Evolutionary conservation across 2,113 vertebrate genomes (phyloP), one percentile per base, ranked within the genome.

Genomic region (Pseudopodoces humilis): DNA sequence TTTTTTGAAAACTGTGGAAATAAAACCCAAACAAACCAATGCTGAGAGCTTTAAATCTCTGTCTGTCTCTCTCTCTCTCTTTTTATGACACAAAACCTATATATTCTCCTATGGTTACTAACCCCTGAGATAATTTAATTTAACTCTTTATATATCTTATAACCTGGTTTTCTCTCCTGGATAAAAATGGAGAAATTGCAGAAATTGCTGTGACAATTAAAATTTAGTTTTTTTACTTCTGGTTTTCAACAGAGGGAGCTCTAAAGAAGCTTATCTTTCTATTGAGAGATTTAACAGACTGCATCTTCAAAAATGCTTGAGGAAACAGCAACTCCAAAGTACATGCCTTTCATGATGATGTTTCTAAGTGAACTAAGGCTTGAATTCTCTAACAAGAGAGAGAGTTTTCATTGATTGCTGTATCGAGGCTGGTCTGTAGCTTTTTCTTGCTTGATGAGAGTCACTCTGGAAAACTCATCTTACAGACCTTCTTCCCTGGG

Each of bases 231-330:
- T 90, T 86, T 87, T 94, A 8, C 72, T 72, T 85, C 59, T 76
- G 30, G 65, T 94, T 85, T 88, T 92, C 94, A 84, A 91, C 71
- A 95, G 96, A 95, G 95, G 94, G 94, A 94, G 93, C 94, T 96
- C 94, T 95, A 95, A 92, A 96, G 74, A 92, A 95, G 75, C 81
- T 46, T 95, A 82, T 91, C 58, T 72, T 91, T 68, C 31, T 10
- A 18, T 3, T 71, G 44, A 63, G 67, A 63, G 56, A 30, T 37
- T 64, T 86, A 86, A 50, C 31, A 70, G 43, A 20, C 35, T 63
- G 33, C 23, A 39, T 74, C 63, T 78, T 80, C 37, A 69, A 25
- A 69, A 91, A 47, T 37, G 60, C 76, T 39, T 27, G 69, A 70
- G 60, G 68, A 70, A 86, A 33, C 20, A 60, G 70, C 71, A 65